Evolutionary conservation across 2,797 vertebrate species (phyloP), one percentile per base, ranked within the genome.

Genomic region (Melanogrammus aeglefinus): DNA sequence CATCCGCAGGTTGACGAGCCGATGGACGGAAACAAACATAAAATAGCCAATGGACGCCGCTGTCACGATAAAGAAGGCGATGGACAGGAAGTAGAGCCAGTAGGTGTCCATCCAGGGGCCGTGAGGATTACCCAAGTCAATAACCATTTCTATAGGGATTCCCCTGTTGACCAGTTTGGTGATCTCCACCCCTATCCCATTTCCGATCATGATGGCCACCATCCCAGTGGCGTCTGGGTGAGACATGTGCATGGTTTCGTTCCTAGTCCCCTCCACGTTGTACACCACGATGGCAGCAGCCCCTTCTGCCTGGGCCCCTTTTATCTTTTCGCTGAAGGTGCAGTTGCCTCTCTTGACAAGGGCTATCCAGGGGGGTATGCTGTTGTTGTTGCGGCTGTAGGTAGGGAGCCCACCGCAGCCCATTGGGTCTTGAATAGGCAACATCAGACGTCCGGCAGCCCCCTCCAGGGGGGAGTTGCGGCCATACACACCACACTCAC

Each of bases 21-120:
- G 95, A 78, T 93, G 94, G 24, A 94, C 95, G 0, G 96, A 96
- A 84, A 98, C 94, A 51, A 96, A 97, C 77, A 95, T 94, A 44
- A 98, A 98, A 89, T 98, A 99, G 80, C 95, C 91, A 78, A 98
- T 91, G 0, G 96, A 96, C 74, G 96, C 95, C 1, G 95, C 95
- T 0, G 96, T 97, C 80, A 98, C 95, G 2, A 97, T 92, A 76
- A 98, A 97, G 89, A 98, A 98, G 0, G 96, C 95, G 44, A 97
- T 94, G 0, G 96, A 98, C 83, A 97, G 95, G 69, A 97, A 95
- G 88, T 97, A 97, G 79, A 97, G 94, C 88, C 97, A 98, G 91
- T 96, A 96, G 18, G 94, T 92, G 81, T 94, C 96, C 86, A 95
- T 91, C 93, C 94, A 96, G 12, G 94, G 90, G 10, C 94, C 95